Conservation (phyloP, 2,888 invertebrate genomes). For the Endomychus coccineus region DNA sequence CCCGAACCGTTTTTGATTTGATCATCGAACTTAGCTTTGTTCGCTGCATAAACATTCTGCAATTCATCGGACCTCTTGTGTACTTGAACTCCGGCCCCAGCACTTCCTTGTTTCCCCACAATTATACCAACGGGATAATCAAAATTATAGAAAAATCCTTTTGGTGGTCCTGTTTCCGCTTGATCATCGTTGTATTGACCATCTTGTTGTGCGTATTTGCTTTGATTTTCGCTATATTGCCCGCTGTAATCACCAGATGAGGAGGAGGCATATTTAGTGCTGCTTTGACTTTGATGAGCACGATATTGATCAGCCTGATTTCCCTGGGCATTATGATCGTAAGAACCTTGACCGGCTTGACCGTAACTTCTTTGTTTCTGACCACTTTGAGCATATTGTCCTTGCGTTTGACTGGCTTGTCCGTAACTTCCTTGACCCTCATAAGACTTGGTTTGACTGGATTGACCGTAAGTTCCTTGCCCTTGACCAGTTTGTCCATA, state of each 20-base stretch:
- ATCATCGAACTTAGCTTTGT: neutral
- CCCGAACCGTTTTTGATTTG: too few species aligned
- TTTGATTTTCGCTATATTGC: neutral
- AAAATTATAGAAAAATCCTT: conserved; percentile 67
- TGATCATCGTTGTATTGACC: conserved; percentile 28
- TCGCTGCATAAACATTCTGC: neutral
- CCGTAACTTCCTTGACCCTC: conserved; percentile 2
- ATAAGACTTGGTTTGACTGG: neutral
- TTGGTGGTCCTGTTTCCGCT: conserved; percentile 49
- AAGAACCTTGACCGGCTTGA: too few species aligned
- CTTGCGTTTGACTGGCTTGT: conserved; percentile 12
- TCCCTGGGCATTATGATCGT: too few species aligned
- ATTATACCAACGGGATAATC: conserved; percentile 57
- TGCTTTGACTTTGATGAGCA: conserved; percentile 9
- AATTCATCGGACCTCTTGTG: too few species aligned
- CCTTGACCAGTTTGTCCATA: too few species aligned
- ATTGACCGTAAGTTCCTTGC: too few species aligned
- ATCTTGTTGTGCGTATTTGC: conserved; percentile 12
- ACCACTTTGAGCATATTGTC: conserved; percentile 13
- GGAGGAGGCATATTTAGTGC: conserved; percentile 10
- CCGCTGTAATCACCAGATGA: conserved; percentile 5
- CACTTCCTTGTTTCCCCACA: conserved; percentile 34
- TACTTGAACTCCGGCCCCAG: conserved; percentile 17
- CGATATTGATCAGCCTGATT: neutral
- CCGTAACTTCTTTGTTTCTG: too few species aligned